Evolutionary conservation across 2,797 vertebrate species (phyloP).

Genomic region (Monodelphis domestica): DNA sequence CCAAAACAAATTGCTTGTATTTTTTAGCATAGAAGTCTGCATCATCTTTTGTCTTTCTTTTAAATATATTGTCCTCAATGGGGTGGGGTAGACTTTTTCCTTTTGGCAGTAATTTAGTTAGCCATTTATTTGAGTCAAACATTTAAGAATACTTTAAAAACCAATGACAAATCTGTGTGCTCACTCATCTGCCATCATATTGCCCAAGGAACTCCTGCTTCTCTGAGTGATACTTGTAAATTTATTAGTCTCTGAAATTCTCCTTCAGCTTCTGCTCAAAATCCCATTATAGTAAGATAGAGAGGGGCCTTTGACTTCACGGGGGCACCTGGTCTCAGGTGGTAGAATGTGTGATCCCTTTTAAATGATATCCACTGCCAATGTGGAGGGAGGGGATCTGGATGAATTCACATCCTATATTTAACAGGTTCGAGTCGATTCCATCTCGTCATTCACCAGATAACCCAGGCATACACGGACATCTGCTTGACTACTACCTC

Average conservation of each 20-base stretch:
- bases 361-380: background rate
- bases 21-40: conserved; percentile 26
- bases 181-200: conserved; percentile 15
- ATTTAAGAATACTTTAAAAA: conserved; percentile 43
- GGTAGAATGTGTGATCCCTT: background rate
- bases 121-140: conserved; percentile 24
- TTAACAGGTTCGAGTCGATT: background rate
- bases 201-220: conserved; percentile 38
- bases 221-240: conserved; percentile 12
- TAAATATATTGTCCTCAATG: conserved; percentile 52
- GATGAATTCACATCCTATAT: background rate
- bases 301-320: background rate
- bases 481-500: background rate
- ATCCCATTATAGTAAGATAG: background rate
- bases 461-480: background rate
- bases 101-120: background rate
- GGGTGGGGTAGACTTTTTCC: background rate
- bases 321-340: background rate
- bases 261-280: conserved; percentile 22
- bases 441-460: background rate
- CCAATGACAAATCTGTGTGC: background rate
- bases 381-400: background rate
- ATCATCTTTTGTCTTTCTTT: conserved; percentile 10
- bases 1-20: conserved; percentile 49
- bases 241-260: background rate